Evolutionary conservation across 2,888 invertebrate species (phyloP), one percentile per base, ranked within the genome.

Genomic region (Rhamnusium bicolor): DNA sequence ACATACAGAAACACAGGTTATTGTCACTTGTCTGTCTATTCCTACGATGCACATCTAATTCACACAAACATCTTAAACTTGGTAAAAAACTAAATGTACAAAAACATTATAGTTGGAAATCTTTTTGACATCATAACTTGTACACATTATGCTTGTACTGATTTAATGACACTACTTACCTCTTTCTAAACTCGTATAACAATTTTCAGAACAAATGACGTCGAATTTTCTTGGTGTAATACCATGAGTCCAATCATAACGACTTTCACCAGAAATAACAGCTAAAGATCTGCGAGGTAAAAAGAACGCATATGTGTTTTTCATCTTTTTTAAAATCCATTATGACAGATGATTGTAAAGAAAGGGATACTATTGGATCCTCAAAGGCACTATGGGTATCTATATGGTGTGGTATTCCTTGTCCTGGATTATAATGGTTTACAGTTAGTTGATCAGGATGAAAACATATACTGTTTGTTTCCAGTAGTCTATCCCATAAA

Each of bases 381-480:
- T 95, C 94, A 88, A 99, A 99, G 0, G 97, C 95, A 87, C 97
- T 97, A 85, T 98, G 98, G 0, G 96, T 98, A 86, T 99, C 99
- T 18, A 98, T 93, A 88, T 99, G 99, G 0, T 94, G 92, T 32
- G 99, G 98, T 85, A 99, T 99, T 47, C 97, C 96, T 90, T 97
- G 96, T 12, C 97, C 97, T 56, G 96, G 94, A 72, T 90, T 87
- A 87, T 97, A 97, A 82, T 92, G 91, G 86, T 97, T 97, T 0
- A 96, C 91, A 0, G 97, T 97, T 58, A 97, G 84, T 84, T 97
- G 97, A 89, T 97, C 93, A 2, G 96, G 96, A 24, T 85, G 74
- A 53, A 89, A 88, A 72, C 89, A 87, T 85, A 79, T 89, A 85
- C 19, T 72, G 79, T n/a, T 72, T 71, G 87, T 86, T 73, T 87